Base-by-base conservation (phyloP, 2,113 vertebrate genomes). In the Empidonax traillii region DNA sequence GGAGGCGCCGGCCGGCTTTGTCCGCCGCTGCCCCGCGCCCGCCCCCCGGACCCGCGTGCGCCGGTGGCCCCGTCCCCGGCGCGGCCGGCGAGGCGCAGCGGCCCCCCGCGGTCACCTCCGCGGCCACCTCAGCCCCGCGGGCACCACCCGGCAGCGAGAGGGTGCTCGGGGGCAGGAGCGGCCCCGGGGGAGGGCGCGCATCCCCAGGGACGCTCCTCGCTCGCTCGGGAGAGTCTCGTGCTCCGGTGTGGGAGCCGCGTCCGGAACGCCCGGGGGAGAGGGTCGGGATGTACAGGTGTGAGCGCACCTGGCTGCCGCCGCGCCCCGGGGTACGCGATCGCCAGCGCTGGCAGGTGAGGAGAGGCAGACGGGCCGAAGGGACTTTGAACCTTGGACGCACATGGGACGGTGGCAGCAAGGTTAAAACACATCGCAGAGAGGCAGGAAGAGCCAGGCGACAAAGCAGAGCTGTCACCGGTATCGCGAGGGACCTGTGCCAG, bases 141-240 rank as follows among this genome's bases (percentile, higher is more conserved):
- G 4, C 76, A 30, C n/a, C 58, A 15, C 44, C 59, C 59, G 35
- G 59, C 35, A 18, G 33, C 17, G 44, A 5, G 53, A 20, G 55
- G 66, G 10, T 20, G 4, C 53, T 22, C 10, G 44, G 35, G 44
- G 79, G 15, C 24, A 21, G 30, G 33, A 44, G 16, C 33, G 61
- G 37, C 37, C 37, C 25, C 37, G 23, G n/a, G n/a, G 35, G 5
- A 8, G 35, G 58, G 33, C 2, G 58, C 39, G 0, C 85, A 4
- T 53, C 73, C 63, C 35, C 10, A 3, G 3, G 0, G 30, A 2
- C 5, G 24, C 35, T 9, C 15, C 4, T 6, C 8, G 13, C n/a
- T 15, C 31, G 30, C n/a, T 15, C 31, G 30, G 27, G 3, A 2
- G 8, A 4, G 10, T 5, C 6, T 46, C 33, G 44, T 0, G 56